Evolutionary conservation across 2,888 invertebrate genomes (phyloP).

Genomic region (Heliconius hortense): DNA sequence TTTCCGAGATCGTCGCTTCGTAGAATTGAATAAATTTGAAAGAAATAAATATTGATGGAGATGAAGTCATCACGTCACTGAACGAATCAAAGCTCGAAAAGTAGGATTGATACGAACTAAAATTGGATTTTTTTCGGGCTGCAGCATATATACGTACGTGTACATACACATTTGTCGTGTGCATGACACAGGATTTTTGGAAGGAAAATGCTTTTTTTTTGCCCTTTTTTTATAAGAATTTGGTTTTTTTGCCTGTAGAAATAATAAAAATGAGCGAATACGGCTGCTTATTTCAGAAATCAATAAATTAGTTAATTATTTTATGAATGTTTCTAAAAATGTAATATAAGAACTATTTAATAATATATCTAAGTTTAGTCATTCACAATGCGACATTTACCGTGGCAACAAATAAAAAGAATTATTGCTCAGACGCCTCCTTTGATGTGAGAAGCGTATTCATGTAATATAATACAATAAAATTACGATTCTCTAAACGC

Average conservation of each 20-base stretch:
- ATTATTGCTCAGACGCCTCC: conserved; percentile 56
- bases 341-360: background rate
- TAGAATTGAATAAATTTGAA: conserved; percentile 79
- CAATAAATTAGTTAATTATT: background rate
- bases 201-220: background rate
- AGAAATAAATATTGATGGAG: conserved; percentile 48
- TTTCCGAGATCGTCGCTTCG: conserved; percentile 69
- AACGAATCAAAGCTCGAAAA: conserved; percentile 18
- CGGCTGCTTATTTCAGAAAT: background rate
- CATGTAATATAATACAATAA: conserved; percentile 58
- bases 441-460: conserved; percentile 58
- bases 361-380: background rate
- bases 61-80: conserved; percentile 43
- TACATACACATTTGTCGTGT: background rate
- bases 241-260: background rate
- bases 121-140: conserved; percentile 17
- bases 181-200: background rate
- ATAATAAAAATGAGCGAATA: background rate
- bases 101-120: conserved; percentile 4
- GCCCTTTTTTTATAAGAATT: too few relatives aligned
- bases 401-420: conserved; percentile 41
- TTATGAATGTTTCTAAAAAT: background rate
- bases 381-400: conserved; percentile 39
- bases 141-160: background rate
- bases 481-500: conserved; percentile 48